A percentile compares a stretch with the other conserved stretches of the same genome.
phyloP scores from a whole-genome alignment of 2,797 vertebrate species.

The Echiichthys vipera region DNA sequence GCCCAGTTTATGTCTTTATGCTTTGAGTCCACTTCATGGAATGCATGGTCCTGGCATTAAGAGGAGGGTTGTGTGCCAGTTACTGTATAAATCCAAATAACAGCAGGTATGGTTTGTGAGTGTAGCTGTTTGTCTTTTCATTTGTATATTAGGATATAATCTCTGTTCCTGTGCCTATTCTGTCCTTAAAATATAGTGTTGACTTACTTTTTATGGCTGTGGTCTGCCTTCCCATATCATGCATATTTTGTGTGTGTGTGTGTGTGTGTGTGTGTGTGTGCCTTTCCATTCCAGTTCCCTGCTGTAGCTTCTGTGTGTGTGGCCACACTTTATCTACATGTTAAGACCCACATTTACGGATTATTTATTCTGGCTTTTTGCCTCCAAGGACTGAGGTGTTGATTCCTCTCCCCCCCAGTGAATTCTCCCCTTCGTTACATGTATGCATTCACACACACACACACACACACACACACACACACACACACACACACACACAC shows the following conservation, averaged over 20 bases:
- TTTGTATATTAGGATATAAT: slow-evolving; percentile 53
- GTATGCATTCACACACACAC: background rate
- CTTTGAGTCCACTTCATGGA: slow-evolving; percentile 30
- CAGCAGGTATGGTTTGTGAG: slow-evolving; percentile 48
- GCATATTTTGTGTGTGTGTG: slow-evolving; percentile 36
- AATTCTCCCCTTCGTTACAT: slow-evolving; percentile 64
- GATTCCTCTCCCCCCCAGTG: slow-evolving; percentile 67
- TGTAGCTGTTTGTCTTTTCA: slow-evolving; percentile 44
- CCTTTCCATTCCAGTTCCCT: slow-evolving; percentile 19
- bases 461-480: slow-evolving; percentile 10
- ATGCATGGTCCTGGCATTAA: slow-evolving; percentile 21
- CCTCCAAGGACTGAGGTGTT: slow-evolving; percentile 73
- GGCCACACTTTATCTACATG: slow-evolving; percentile 58
- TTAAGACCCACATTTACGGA: slow-evolving; percentile 61
- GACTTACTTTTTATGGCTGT: slow-evolving; percentile 56
- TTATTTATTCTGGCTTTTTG: slow-evolving; percentile 68
- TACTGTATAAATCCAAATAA: slow-evolving; percentile 46
- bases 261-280: slow-evolving; percentile 17
- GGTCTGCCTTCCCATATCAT: slow-evolving; percentile 50
- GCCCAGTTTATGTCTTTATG: slow-evolving; percentile 31
- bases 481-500: background rate
- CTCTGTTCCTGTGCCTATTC: slow-evolving; percentile 21
- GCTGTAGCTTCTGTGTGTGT: slow-evolving; percentile 58
- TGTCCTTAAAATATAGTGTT: slow-evolving; percentile 57
- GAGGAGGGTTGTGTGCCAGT: slow-evolving; percentile 32